Base-by-base conservation (phyloP, 2,888 invertebrate genomes). In the Phyllotreta cruciferae region DNA sequence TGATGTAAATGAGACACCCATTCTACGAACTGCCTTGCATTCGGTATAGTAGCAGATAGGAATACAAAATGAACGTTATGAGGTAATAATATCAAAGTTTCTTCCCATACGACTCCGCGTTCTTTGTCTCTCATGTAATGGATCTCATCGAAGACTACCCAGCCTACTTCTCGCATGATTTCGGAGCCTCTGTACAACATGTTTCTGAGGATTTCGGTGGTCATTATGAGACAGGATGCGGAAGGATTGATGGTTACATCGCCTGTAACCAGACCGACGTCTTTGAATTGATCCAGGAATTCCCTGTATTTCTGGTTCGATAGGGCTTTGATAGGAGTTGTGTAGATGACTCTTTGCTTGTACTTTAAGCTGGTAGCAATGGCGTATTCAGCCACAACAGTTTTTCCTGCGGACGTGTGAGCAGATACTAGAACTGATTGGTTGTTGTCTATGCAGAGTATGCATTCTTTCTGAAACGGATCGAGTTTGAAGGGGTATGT, bases 71-170 rank as follows among this genome's bases (percentile, higher is more conserved):
- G 96, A 0, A 99, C 98, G 77, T 96, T 97, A 79, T 98, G 96
- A 0, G 98, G 98, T 41, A 99, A 82, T 37, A 99, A 85, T 76
- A 99, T 99, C 38, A 99, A 86, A 0, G 98, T 98, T 84, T 99
- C 99, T 85, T 98, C 97, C 99, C 99, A 99, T 0, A 99, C 98
- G 6, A 99, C 98, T 55, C 99, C 99, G 77, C 99, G 87, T 80
- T 99, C 98, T 82, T 98, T 98, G 79, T 99, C 98, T 74, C 99
- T 88, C 99, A 99, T 99, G 80, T 99, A 99, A 83, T 99, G 99
- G 74, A 99, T 99, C 83, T 99, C 99, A 79, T 99, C 99, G 83
- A 99, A 99, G 57, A 99, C 86, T 1, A 99, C 99, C 99, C 99
- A 99, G 54, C 98, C 98, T 0, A 99, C 98, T 86, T 99, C 99